Percentiles rank a stretch among this genome's conserved stretches.
Evolutionary conservation across 2,113 vertebrate species (phyloP).

Genomic region (Myotis brandtii): DNA sequence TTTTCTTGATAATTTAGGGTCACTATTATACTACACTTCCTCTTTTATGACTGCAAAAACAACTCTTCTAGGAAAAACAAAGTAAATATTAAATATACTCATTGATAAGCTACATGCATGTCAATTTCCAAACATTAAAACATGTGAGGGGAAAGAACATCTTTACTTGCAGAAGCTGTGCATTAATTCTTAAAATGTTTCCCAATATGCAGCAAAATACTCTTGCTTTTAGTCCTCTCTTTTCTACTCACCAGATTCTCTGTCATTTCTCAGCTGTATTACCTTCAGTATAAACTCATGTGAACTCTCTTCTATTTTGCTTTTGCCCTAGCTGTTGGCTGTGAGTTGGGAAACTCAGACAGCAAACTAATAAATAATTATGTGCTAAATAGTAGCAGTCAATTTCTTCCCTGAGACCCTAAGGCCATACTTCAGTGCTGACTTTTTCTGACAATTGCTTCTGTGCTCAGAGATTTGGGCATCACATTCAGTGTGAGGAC

Average conservation of each 20-base stretch:
- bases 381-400: constrained; percentile 39
- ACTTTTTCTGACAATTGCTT: not conserved
- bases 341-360: constrained; percentile 12
- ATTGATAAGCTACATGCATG: not conserved
- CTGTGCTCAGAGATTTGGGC: not conserved
- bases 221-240: not conserved
- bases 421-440: not conserved
- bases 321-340: not conserved
- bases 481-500: not conserved
- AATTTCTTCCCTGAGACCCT: constrained; percentile 20
- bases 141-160: not conserved
- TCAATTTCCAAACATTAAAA: not conserved
- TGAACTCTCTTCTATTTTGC: not conserved
- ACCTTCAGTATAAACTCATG: not conserved
- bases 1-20: not conserved
- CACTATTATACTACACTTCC: not conserved
- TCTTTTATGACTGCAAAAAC: not conserved
- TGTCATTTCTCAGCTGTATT: not conserved
- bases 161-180: not conserved
- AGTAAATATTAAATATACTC: not conserved
- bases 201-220: not conserved
- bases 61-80: not conserved
- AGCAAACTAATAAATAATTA: constrained; percentile 53
- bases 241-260: not conserved
- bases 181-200: not conserved